Percentiles rank a stretch among this genome's conserved stretches.
These are phyloP conservation scores for Xenopus laevis DNA, from an alignment of 2,113 vertebrate genomes.

Conservation along the genomic window DNA sequence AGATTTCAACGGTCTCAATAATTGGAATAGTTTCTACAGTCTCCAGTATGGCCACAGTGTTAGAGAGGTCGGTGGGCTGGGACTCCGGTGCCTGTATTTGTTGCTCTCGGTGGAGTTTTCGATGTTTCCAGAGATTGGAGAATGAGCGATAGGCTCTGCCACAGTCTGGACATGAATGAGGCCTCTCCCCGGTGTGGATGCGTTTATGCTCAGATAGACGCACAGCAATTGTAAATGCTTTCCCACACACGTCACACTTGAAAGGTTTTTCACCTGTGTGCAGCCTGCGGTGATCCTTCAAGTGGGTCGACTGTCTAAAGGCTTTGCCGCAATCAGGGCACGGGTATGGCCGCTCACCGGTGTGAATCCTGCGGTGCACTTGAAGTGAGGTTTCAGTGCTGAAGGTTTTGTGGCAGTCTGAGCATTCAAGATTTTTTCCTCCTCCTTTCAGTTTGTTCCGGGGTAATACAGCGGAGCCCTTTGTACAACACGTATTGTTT, in stretches of 20 bases:
- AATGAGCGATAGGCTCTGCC: slow-evolving; percentile 59
- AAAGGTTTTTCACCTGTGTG: slow-evolving; percentile 57
- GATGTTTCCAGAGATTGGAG: slow-evolving; percentile 46
- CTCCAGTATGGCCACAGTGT: slow-evolving; percentile 49
- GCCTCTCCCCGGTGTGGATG: slow-evolving; percentile 59
- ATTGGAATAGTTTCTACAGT: slow-evolving; percentile 44
- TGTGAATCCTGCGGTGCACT: slow-evolving; percentile 85
- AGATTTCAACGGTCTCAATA: slow-evolving; percentile 65
- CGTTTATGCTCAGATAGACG: slow-evolving; percentile 60
- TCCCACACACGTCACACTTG: slow-evolving; percentile 55
- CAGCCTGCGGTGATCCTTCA: slow-evolving; percentile 63
- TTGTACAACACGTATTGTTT: not conserved
- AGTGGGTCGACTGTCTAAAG: slow-evolving; percentile 60
- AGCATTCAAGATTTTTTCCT: slow-evolving; percentile 70
- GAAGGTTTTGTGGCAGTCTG: slow-evolving; percentile 80
- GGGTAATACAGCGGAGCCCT: slow-evolving; percentile 41
- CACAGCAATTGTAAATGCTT: slow-evolving; percentile 57
- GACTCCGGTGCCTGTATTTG: slow-evolving; percentile 6
- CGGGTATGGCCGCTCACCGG: slow-evolving; percentile 78
- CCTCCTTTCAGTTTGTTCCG: slow-evolving; percentile 51
- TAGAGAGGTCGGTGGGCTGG: slow-evolving; percentile 25
- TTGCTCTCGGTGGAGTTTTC: not conserved
- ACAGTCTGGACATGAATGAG: slow-evolving; percentile 56
- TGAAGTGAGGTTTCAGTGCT: slow-evolving; percentile 81
- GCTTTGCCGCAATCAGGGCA: slow-evolving; percentile 60